Conservation (phyloP, 2,113 vertebrate species). For the Solenodon paradoxus region DNA sequence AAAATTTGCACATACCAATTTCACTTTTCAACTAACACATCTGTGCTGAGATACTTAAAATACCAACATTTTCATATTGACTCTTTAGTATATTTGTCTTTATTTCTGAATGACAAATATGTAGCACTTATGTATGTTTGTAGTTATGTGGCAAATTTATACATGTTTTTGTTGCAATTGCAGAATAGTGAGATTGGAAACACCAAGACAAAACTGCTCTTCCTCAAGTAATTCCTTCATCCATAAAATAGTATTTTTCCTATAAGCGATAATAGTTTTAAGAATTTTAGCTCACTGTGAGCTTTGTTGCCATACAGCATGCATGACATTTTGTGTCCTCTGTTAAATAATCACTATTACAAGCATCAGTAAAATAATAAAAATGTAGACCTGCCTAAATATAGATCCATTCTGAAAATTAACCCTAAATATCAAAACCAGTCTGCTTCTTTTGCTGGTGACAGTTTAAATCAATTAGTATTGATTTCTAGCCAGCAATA, state of each 20-base stretch:
- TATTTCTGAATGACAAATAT: not conserved
- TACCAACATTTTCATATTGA: not conserved
- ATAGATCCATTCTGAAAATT: constrained; percentile 22
- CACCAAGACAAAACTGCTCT: not conserved
- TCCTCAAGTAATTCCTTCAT: not conserved
- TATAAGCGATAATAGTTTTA: not conserved
- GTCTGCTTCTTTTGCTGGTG: not conserved
- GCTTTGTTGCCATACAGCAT: not conserved
- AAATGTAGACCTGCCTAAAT: not conserved
- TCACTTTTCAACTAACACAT: not conserved
- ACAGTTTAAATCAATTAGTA: constrained; percentile 43
- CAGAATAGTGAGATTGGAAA: not conserved
- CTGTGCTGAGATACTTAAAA: not conserved
- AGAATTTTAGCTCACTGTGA: not conserved
- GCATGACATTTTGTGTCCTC: not conserved
- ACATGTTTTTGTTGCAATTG: not conserved
- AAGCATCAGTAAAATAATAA: not conserved
- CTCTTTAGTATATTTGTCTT: not conserved
- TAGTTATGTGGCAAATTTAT: not conserved
- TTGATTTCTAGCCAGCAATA: constrained; percentile 17
- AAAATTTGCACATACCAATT: not conserved
- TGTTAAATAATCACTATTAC: not conserved
- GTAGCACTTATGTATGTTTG: not conserved
- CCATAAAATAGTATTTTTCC: not conserved
- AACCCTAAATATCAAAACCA: not conserved